Evolutionary conservation across 2,888 invertebrate genomes (phyloP).

Genomic region (Cremastinae sp.): DNA sequence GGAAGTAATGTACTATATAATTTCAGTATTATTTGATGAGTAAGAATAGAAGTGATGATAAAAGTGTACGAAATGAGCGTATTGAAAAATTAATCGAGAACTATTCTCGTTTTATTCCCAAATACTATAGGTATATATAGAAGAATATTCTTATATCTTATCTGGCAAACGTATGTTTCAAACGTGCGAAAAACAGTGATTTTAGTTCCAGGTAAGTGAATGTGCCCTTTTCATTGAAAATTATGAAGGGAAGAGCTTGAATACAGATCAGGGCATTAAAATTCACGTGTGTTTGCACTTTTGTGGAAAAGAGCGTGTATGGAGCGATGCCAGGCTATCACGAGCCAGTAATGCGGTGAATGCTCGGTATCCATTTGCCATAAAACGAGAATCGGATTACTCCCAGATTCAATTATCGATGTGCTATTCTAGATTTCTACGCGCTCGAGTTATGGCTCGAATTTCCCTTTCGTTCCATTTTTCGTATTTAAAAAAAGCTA

Average conservation of each 20-base stretch:
- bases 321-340: too few species aligned
- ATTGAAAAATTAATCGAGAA: too few species aligned
- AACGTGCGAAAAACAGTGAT: background rate
- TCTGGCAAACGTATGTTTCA: too few species aligned
- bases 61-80: too few species aligned
- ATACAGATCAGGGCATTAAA: conserved; percentile 8
- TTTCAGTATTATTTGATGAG: too few species aligned
- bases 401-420: conserved; percentile 59
- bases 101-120: too few species aligned
- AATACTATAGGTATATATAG: too few species aligned
- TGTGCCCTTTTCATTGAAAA: conserved; percentile 1
- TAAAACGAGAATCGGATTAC: conserved; percentile 55
- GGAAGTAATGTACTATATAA: too few species aligned
- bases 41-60: too few species aligned
- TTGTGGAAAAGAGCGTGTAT: background rate
- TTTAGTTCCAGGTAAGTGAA: background rate
- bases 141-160: too few species aligned
- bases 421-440: conserved; percentile 34
- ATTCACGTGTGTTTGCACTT: background rate
- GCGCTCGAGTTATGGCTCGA: conserved; percentile 3
- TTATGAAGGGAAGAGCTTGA: background rate
- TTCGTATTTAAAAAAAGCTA: background rate
- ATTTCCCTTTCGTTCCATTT: conserved; percentile 3
- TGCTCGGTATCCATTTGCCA: conserved; percentile 42
- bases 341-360: conserved; percentile 9